Conservation (phyloP, 2,113 vertebrate genomes). For the Brachyhypopomus gauderio region DNA sequence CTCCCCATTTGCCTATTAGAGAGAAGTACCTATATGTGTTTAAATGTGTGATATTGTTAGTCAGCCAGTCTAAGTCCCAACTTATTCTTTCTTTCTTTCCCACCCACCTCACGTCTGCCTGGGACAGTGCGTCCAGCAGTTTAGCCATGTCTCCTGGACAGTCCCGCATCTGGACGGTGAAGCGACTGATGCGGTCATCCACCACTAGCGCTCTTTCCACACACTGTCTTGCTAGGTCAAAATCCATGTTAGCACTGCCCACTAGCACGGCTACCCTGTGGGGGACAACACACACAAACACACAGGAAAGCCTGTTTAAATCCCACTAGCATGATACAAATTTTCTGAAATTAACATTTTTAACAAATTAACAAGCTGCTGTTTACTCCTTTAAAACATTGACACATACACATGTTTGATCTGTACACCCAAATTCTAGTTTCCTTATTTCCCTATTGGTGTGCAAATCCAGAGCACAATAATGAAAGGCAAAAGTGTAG, state of each 20-base stretch:
- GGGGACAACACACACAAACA: constrained; percentile 8
- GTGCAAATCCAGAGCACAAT: too few species aligned
- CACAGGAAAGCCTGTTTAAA: neutral
- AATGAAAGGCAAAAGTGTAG: too few species aligned
- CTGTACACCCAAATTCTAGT: too few species aligned
- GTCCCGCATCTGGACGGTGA: constrained; percentile 79
- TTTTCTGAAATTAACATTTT: too few species aligned
- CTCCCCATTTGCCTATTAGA: too few species aligned
- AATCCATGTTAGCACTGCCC: constrained; percentile 85
- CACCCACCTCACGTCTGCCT: constrained; percentile 83
- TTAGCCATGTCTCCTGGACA: constrained; percentile 83
- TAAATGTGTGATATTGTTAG: neutral
- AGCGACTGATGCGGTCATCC: constrained; percentile 81
- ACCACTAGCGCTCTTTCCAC: constrained; percentile 82
- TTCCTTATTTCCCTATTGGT: too few species aligned
- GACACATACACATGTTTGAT: constrained; percentile 6
- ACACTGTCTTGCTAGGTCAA: constrained; percentile 80
- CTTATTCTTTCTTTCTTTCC: neutral
- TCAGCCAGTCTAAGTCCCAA: neutral
- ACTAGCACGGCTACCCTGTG: constrained; percentile 84
- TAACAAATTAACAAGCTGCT: too few species aligned
- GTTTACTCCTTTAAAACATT: neutral
- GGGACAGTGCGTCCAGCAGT: constrained; percentile 83
- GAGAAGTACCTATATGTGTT: too few species aligned
- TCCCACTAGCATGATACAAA: too few species aligned